Conservation (phyloP, 2,888 invertebrate genomes). For the Apotomis betuletana region DNA sequence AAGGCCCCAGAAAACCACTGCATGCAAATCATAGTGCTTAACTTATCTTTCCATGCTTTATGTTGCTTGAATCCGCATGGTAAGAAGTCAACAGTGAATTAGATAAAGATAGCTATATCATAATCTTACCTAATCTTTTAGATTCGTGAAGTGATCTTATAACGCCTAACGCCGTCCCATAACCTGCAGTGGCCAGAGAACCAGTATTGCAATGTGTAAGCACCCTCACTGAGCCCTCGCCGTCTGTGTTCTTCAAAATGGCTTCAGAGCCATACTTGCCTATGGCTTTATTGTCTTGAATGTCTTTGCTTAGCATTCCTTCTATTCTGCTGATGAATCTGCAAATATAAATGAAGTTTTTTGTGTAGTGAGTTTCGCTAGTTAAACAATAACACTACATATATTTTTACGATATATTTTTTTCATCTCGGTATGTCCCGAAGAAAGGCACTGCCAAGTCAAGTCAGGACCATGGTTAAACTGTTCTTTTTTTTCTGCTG, state of each 20-base stretch:
- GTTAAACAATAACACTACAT: no score
- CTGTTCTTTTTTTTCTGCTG: no score
- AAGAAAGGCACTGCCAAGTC: no score
- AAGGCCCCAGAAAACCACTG: no score
- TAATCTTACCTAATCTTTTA: conserved; percentile 86
- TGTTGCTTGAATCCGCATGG: no score
- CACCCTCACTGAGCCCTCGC: conserved; percentile 87
- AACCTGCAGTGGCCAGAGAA: conserved; percentile 97
- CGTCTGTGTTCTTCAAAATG: conserved; percentile 85
- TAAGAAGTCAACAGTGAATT: no score
- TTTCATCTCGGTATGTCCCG: no score
- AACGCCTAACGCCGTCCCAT: conserved; percentile 99
- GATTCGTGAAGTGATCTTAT: conserved; percentile 91
- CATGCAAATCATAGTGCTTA: no score
- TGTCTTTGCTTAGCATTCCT: conserved; percentile 92
- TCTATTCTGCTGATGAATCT: conserved; percentile 92
- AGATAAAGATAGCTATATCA: background rate
- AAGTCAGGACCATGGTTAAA: no score
- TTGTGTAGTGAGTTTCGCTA: background rate
- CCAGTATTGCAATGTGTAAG: conserved; percentile 99
- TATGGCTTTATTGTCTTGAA: conserved; percentile 93
- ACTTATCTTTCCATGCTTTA: no score
- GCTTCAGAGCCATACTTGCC: conserved; percentile 92
- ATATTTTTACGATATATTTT: no score
- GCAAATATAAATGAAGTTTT: background rate